phyloP scores from a whole-genome alignment of 2,888 invertebrate genomes.

The Pterostichus madidus region DNA sequence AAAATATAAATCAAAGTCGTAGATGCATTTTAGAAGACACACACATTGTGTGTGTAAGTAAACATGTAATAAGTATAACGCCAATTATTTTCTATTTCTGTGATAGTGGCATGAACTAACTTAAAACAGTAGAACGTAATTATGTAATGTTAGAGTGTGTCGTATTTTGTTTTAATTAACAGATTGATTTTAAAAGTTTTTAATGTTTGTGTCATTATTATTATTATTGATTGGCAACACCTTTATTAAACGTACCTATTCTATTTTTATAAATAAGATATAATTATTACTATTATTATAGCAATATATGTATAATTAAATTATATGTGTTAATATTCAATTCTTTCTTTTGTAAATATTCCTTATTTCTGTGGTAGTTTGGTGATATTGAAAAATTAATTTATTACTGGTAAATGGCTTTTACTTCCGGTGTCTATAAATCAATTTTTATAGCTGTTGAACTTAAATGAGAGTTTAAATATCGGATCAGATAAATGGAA shows the following conservation, averaged over 20 bases:
- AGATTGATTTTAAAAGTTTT: conserved; percentile 5
- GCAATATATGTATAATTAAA: conserved; percentile 61
- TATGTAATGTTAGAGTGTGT: conserved; percentile 33
- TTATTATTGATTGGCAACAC: conserved; percentile 54
- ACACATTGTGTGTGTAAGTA: conserved; percentile 45
- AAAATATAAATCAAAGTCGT: conserved; percentile 35
- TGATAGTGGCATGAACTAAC: conserved; percentile 65
- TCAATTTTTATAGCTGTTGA: too few species aligned
- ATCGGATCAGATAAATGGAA: too few species aligned
- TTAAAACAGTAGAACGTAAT: conserved; percentile 54
- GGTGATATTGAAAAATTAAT: neutral
- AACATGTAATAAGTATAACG: conserved; percentile 30
- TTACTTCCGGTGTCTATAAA: too few species aligned
- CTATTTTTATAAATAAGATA: conserved; percentile 62
- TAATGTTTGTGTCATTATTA: conserved; percentile 58
- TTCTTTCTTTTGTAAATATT: conserved; percentile 8
- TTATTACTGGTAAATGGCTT: too few species aligned
- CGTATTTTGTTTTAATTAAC: conserved; percentile 27
- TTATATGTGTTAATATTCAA: conserved; percentile 27
- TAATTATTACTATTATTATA: conserved; percentile 61
- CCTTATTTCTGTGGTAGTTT: neutral
- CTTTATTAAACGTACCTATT: conserved; percentile 63
- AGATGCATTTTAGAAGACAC: conserved; percentile 47
- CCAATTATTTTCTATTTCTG: conserved; percentile 62
- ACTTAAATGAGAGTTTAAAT: too few species aligned